A percentile compares a stretch with the other conserved stretches of the same genome.
Evolutionary conservation across 2,888 invertebrate species (phyloP).

Genomic region (Toxonevra muliebris): DNA sequence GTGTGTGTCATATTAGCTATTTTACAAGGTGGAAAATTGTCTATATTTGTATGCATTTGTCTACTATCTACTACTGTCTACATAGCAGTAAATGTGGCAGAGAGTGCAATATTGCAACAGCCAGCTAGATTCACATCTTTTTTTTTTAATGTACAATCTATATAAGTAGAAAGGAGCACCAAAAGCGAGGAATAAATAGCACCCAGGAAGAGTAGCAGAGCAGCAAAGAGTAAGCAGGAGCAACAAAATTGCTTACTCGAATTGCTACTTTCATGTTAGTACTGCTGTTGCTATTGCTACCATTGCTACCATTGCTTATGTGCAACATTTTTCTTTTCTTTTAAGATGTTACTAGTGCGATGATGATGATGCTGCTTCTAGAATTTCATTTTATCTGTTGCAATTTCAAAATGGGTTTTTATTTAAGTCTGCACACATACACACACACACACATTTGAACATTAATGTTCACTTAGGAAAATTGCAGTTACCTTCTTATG

Average conservation of each 20-base stretch:
- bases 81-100: neutral
- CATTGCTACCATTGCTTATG: too few relatives aligned
- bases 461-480: constrained; percentile 60
- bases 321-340: constrained; percentile 1
- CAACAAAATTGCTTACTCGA: too few relatives aligned
- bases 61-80: neutral
- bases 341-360: neutral
- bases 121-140: neutral
- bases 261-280: neutral
- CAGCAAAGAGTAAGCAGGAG: neutral
- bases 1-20: constrained; percentile 28
- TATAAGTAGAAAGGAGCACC: too few relatives aligned
- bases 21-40: constrained; percentile 33
- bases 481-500: constrained; percentile 42
- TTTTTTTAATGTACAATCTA: neutral
- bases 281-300: neutral
- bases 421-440: constrained; percentile 18
- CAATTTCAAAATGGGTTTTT: constrained; percentile 30
- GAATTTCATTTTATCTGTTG: constrained; percentile 13
- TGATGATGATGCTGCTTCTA: neutral
- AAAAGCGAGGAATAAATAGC: neutral
- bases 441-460: constrained; percentile 36
- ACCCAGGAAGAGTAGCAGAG: constrained; percentile 2
- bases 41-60: constrained; percentile 21
- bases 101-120: neutral